Conservation (phyloP, 2,888 invertebrate genomes). For the Ormyrus nitidulus region DNA sequence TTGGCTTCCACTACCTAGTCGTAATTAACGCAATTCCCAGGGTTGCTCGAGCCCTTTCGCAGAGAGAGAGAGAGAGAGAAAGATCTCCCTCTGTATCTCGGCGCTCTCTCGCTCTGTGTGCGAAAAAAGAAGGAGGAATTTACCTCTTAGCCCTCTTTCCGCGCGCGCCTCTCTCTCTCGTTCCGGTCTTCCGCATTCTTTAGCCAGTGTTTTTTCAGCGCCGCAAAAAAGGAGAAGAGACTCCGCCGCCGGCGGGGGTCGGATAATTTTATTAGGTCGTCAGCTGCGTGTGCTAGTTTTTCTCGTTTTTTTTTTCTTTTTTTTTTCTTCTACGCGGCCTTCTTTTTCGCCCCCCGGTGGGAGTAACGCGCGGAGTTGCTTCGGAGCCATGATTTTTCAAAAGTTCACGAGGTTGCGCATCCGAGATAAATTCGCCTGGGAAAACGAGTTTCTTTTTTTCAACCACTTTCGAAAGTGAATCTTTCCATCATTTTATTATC, state of each 20-base stretch:
- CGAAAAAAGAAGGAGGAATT: constrained; percentile 2
- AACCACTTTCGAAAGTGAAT: neutral
- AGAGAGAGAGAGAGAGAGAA: constrained; percentile 10
- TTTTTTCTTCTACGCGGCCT: no score
- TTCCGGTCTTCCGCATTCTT: constrained; percentile 46
- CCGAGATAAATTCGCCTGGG: constrained; percentile 1
- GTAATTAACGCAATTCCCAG: constrained; percentile 46
- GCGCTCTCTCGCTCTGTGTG: neutral
- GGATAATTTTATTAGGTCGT: constrained; percentile 50
- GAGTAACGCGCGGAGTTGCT: no score
- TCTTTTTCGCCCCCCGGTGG: no score
- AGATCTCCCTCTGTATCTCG: neutral
- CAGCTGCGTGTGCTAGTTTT: constrained; percentile 35
- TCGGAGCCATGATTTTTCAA: no score
- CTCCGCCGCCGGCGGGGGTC: constrained; percentile 1
- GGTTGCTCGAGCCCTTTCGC: neutral
- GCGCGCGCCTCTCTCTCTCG: constrained; percentile 2
- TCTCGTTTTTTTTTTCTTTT: neutral
- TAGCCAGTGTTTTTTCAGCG: constrained; percentile 32
- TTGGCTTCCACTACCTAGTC: constrained; percentile 6
- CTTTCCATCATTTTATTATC: no score
- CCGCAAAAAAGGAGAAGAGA: neutral
- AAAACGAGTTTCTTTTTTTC: neutral
- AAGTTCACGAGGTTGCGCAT: constrained; percentile 27
- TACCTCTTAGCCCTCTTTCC: constrained; percentile 32